Evolutionary conservation across 1,140 invertebrate species (phyloP), one percentile per base, ranked within the genome.

Genomic region (Chironomus tepperi): DNA sequence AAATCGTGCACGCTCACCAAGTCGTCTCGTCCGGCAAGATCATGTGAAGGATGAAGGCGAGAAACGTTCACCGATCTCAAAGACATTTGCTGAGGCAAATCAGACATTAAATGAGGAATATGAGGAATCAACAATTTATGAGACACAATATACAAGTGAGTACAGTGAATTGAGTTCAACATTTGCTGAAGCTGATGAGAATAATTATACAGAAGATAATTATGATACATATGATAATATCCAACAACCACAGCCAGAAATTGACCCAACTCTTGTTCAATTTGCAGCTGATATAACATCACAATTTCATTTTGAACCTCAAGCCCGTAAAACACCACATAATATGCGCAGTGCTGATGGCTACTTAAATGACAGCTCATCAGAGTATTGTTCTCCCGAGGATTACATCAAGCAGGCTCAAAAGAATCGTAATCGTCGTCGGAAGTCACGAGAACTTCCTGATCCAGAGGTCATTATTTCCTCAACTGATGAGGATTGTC

Each of bases 31-130:
- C 16, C 76, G 81, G 3, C 81, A 82, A 74, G 81, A 81, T 24
- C 81, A 81, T 74, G 77, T 82, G 3, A 81, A 81, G 75, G 81
- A 82, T 57, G 79, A 81, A 75, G 16, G 6, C 2, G 64, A 74
- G 6, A 18, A 65, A 42, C 43, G 10, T 42, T 78, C 19, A 67
- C 76, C 9, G 74, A 76, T 9, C 8, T 43, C 18, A 57, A 77
- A 80, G 18, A 82, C 81, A 0, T 82, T 82, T 34, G 80, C 80
- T 10, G 81, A 82, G 72, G 81, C 81, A 16, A 82, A 82, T 64
- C 81, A 82, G 76, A 79, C 80, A 73, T 77, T 82, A 73, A 18
- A 70, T 47, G 77, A 77, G 15, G 78, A 81, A 15, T 79, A 76
- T 70, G 77, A 75, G 24, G 24, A 34, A 34, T 34, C 24, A 5